These are phyloP conservation scores for Sitophilus oryzae DNA, from an alignment of 1,140 invertebrate genomes.

Conservation along the genomic window DNA sequence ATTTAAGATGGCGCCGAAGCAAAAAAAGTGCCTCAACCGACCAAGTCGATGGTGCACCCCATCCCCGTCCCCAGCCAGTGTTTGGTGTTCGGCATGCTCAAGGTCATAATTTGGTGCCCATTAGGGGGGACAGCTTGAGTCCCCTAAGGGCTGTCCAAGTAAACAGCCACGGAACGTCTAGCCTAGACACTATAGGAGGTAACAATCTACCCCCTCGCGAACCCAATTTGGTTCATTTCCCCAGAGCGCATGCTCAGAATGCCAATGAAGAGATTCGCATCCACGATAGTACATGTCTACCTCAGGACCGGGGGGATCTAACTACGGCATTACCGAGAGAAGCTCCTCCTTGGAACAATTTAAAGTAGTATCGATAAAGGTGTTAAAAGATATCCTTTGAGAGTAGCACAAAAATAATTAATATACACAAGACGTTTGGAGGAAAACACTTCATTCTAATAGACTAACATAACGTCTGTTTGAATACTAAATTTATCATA, in stretches of 20 bases:
- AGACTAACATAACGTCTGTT: background rate
- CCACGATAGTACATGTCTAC: background rate
- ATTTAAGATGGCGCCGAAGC: conserved; percentile 70
- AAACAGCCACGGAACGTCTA: conserved; percentile 28
- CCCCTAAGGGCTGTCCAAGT: conserved; percentile 22
- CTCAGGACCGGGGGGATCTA: conserved; percentile 21
- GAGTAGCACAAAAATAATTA: too few relatives aligned
- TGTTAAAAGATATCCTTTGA: too few relatives aligned
- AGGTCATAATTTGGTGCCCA: conserved; percentile 35
- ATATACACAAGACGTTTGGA: too few relatives aligned
- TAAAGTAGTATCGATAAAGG: background rate
- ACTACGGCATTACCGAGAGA: conserved; percentile 7
- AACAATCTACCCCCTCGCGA: conserved; percentile 8
- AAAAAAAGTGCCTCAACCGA: conserved; percentile 51
- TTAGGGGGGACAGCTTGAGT: conserved; percentile 31
- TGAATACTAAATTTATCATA: background rate
- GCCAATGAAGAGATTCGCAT: background rate
- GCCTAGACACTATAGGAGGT: background rate
- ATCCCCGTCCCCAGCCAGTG: conserved; percentile 8
- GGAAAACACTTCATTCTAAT: background rate
- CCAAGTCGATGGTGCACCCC: conserved; percentile 35
- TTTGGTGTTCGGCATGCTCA: conserved; percentile 31
- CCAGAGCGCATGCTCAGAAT: background rate
- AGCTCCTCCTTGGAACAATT: conserved; percentile 17
- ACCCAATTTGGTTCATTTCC: conserved; percentile 4